Percentiles rank a stretch among this genome's conserved stretches.
Evolutionary conservation across 2,113 vertebrate species (phyloP).

Genomic region (Macaca mulatta): DNA sequence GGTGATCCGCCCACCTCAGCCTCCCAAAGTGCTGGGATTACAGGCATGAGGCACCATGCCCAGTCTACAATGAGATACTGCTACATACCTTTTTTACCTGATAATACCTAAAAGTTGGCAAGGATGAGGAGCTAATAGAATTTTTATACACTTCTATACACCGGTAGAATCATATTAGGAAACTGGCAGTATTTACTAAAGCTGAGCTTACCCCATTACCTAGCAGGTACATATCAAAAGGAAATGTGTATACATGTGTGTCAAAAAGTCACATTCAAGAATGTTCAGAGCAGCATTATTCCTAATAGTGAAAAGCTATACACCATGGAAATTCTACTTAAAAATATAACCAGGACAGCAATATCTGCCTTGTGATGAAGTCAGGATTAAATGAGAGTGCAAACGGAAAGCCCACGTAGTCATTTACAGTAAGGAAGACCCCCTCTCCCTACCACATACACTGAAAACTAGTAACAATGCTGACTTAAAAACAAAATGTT

Average conservation of each 20-base stretch:
- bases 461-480: neutral
- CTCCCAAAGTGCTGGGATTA: too few species aligned
- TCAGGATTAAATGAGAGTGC: neutral
- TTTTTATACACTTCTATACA: neutral
- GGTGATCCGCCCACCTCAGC: too few species aligned
- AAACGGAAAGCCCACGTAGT: neutral
- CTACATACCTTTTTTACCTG: neutral
- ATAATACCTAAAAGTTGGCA: neutral
- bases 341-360: neutral
- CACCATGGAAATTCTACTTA: neutral
- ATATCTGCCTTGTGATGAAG: neutral
- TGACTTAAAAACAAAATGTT: neutral
- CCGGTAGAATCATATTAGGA: neutral
- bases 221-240: neutral
- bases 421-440: neutral
- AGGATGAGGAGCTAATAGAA: neutral
- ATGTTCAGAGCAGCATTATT: neutral
- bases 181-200: neutral
- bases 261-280: neutral
- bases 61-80: neutral
- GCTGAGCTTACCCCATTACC: neutral
- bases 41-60: too few species aligned
- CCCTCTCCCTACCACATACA: neutral
- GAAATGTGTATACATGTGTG: neutral
- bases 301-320: neutral